Base-by-base conservation (phyloP, 2,888 invertebrate species). In the Harpalus rubripes region DNA sequence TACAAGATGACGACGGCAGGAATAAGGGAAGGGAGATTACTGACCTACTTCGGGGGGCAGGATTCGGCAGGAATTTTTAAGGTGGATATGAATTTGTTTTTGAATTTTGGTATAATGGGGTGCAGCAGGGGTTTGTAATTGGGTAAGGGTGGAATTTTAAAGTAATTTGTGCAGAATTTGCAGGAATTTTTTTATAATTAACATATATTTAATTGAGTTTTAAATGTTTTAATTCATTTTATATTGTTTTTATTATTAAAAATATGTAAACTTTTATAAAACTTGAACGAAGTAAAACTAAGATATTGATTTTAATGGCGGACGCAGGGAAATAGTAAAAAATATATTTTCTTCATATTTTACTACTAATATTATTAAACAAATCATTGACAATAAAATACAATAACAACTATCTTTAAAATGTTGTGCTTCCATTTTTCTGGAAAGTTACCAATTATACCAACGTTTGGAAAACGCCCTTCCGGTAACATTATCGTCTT, bases 1-100 rank as follows among this genome's bases (percentile, higher is more conserved):
- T 68, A 12, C 63, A 63, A 22, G 41, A 44, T 16, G 16, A 41
- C 15, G 72, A 7, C 0, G 1, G 4, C 15, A 74, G 41, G 44
- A n/a, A 74, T 44, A 7, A 44, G 7, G 72, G 72, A 74, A 74
- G 72, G 72, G 15, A 22, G 4, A 12, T 1, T 68, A 74, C 44
- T 74, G 72, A 74, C 72, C 72, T 18, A 74, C 68, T 68, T 68
- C 16, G 59, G n/a, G 58, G 59, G 15, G 10, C 18, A 12, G 44
- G 4, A 52, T 0, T 5, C 8, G 2, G 44, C 44, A 52, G 44
- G 44, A 52, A 12, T 52, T 52, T 52, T 52, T 12, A 52, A 52
- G 44, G 44, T 52, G 44, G 10, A 52, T 52, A 52, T 52, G 32
- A 5, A 0, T 32, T 32, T 7, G 4, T 59, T 15, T 59, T 58